Evolutionary conservation across 2,888 invertebrate species (phyloP), one percentile per base, ranked within the genome.

Genomic region (Hemistola chrysoprasaria): DNA sequence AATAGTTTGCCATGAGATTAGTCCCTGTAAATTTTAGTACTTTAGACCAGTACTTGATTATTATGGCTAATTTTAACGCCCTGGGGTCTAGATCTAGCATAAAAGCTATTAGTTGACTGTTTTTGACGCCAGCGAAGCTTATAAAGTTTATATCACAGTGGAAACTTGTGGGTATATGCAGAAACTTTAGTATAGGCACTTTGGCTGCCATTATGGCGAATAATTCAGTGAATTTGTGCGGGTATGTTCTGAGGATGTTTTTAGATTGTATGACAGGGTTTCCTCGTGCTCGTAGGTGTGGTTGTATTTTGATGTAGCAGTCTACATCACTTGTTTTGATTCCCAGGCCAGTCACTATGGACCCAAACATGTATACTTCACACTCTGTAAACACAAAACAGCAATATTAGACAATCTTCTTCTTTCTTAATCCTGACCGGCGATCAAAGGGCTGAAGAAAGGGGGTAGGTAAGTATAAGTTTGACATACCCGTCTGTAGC

Each of bases 1-100:
- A 90, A 65, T 95, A 95, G 67, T 92, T 95, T 0, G 93, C 90
- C 54, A 95, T 79, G 39, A 83, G 79, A 44, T 88, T 90, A 23
- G 74, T 84, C 22, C 91, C 91, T 0, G 91, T 85, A 1, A 95
- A 67, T 4, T 88, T 80, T 40, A 91, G 89, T 2, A 90, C 78
- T 65, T 92, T 93, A 0, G 92, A 92, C 95, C 95, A 95, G 59
- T 92, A 93, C 65, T 95, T 95, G 0, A 95, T 68, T n/a, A 94
- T 71, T 26, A 94, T 64, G 61, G 93, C 89, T 0, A 93, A 62
- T 0, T 90, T 86, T 22, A 88, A 79, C 0, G 94, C 71, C 44
- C 92, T 87, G 0, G 47, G 42, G 59, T 95, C 93, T 0, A 89
- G 60, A 2, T 71, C 65, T 6, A 94, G 62, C 28, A 92, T 83